Evolutionary conservation across 2,888 invertebrate genomes (phyloP).

Genomic region (Andrena haemorrhoa): DNA sequence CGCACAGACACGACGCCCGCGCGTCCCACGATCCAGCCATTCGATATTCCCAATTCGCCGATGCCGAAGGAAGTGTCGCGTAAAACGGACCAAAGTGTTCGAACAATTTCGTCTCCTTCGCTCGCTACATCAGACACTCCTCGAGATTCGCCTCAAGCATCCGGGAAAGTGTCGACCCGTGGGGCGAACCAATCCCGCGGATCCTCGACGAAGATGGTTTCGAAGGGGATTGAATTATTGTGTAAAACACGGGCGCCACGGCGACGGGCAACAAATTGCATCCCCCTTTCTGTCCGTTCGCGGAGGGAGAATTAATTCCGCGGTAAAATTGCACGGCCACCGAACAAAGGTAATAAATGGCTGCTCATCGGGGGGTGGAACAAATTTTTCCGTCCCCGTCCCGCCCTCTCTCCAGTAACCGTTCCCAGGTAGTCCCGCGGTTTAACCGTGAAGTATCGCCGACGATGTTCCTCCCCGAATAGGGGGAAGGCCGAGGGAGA

Average conservation of each 20-base stretch:
- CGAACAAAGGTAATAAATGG: background rate
- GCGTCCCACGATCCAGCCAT: background rate
- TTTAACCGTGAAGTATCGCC: slow-evolving; percentile 18
- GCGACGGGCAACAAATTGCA: background rate
- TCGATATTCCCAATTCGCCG: background rate
- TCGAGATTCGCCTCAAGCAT: background rate
- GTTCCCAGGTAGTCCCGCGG: background rate
- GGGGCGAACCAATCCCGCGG: background rate
- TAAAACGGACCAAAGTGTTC: background rate
- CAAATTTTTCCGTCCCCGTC: background rate
- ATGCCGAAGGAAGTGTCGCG: background rate
- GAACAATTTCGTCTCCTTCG: background rate
- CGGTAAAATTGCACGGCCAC: background rate
- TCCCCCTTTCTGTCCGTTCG: background rate
- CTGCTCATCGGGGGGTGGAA: background rate
- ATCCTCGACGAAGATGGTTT: background rate
- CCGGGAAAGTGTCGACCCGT: background rate
- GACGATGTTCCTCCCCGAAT: background rate
- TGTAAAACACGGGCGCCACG: background rate
- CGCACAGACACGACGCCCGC: background rate
- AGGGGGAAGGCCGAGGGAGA: background rate
- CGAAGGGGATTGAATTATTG: slow-evolving; percentile 1
- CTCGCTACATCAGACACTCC: background rate
- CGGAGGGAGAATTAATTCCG: background rate
- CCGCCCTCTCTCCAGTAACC: background rate